These are phyloP conservation scores for Sapayoa aenigma DNA, from an alignment of 2,113 vertebrate genomes.

Conservation along the genomic window DNA sequence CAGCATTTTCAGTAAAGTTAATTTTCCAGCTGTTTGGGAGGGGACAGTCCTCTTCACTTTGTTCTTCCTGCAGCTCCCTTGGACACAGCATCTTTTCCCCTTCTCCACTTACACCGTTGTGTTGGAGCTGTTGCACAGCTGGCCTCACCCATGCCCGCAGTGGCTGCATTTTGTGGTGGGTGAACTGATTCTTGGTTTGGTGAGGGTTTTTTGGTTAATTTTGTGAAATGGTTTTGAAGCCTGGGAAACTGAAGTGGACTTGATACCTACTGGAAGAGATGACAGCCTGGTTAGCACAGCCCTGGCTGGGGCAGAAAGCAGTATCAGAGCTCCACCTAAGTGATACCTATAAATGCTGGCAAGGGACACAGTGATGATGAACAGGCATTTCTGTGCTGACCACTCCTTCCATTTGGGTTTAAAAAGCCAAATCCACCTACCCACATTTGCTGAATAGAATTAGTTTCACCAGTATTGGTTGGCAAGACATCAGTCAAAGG, in stretches of 20 bases:
- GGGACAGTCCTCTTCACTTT: background rate
- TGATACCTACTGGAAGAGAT: background rate
- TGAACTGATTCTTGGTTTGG: background rate
- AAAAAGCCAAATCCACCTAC: background rate
- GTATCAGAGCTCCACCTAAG: background rate
- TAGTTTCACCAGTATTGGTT: background rate
- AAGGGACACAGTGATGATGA: background rate
- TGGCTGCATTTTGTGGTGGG: background rate
- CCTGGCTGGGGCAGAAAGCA: background rate
- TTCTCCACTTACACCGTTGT: background rate
- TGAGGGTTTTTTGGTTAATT: fast-evolving
- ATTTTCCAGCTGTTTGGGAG: background rate
- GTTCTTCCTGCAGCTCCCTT: background rate
- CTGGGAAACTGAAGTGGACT: background rate
- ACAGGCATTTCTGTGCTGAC: background rate
- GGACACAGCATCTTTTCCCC: background rate
- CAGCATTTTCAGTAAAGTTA: background rate
- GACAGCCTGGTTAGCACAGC: background rate
- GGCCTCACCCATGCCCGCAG: background rate
- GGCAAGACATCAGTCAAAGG: background rate
- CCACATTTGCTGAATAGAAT: background rate
- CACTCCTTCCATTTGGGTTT: background rate
- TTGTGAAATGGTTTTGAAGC: background rate
- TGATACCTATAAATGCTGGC: background rate
- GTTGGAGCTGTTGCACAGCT: background rate